These are phyloP conservation scores for Urechis unicinctus DNA, from an alignment of 2,888 invertebrate genomes.

Conservation along the genomic window DNA sequence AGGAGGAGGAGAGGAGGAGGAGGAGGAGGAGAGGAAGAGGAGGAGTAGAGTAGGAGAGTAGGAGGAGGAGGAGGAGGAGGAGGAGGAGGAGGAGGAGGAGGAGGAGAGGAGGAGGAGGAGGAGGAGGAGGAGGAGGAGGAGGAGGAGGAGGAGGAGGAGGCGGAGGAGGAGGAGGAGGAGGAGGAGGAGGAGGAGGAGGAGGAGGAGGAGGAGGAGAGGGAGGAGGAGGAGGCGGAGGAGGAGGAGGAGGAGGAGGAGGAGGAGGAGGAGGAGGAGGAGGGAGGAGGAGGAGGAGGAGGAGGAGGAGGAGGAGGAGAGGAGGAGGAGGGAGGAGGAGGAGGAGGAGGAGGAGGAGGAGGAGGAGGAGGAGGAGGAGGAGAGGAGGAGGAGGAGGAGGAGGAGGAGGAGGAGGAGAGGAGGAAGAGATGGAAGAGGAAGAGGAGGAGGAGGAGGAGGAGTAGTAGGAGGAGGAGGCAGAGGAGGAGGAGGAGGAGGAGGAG, in stretches of 20 bases:
- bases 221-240: no score
- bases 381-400: not conserved
- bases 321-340: not conserved
- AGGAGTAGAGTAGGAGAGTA: no score
- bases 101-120: not conserved
- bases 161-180: not conserved
- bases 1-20: no score
- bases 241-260: not conserved
- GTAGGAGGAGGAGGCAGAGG: no score
- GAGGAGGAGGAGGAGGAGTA: no score
- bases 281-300: no score
- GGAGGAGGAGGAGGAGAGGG: not conserved
- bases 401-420: not conserved
- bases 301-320: not conserved
- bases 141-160: no score
- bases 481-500: no score
- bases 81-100: not conserved
- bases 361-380: not conserved
- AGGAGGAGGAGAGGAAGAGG: no score
- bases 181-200: not conserved
- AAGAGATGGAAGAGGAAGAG: no score
- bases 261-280: not conserved
- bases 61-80: no score
- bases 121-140: not conserved
- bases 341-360: not conserved